phyloP scores from a whole-genome alignment of 2,888 invertebrate species.

The Clanis bilineata region DNA sequence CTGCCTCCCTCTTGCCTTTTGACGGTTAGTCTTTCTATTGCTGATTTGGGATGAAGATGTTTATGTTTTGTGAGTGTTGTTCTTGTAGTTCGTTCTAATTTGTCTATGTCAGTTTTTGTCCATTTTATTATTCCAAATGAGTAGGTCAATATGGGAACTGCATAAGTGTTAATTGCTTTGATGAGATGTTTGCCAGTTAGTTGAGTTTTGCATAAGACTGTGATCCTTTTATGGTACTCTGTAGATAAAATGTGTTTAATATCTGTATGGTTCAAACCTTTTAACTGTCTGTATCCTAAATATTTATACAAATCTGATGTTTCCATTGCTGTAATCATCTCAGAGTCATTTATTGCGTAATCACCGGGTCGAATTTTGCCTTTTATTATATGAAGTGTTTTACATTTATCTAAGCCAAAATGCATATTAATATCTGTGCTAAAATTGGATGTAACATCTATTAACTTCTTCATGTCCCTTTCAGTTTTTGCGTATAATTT shows the following conservation, averaged over 20 bases:
- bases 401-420: constrained; percentile 19
- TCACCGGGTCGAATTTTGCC: neutral
- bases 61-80: neutral
- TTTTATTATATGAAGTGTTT: constrained; percentile 5
- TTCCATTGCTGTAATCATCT: neutral
- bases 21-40: neutral
- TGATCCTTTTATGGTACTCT: too few species aligned
- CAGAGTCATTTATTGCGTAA: neutral
- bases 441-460: constrained; percentile 4
- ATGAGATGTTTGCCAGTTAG: neutral
- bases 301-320: neutral
- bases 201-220: neutral
- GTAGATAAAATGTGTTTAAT: too few species aligned
- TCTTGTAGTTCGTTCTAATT: neutral
- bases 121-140: neutral
- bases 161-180: neutral
- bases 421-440: constrained; percentile 15
- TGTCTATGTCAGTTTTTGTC: neutral
- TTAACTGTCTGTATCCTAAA: too few species aligned
- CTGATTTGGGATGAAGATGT: neutral
- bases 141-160: neutral
- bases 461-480: constrained; percentile 4
- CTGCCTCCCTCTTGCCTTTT: too few species aligned
- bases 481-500: constrained; percentile 1
- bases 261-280: too few species aligned